A percentile compares a stretch with the other conserved stretches of the same genome.
Conservation (phyloP, 2,797 vertebrate genomes). For the Emydoidea blandingii region DNA sequence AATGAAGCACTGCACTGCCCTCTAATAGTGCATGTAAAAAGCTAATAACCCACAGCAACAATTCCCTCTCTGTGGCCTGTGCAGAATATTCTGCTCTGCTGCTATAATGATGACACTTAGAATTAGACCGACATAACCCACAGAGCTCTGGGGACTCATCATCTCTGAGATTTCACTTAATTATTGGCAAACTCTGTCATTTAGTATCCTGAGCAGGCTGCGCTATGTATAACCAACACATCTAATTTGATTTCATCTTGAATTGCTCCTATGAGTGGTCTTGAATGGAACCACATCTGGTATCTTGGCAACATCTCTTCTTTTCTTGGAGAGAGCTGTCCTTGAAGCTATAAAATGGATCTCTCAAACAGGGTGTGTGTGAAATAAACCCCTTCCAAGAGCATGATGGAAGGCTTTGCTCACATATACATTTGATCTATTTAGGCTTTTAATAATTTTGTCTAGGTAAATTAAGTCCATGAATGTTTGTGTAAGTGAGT, state of each 20-base stretch:
- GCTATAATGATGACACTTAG: conserved; percentile 77
- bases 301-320: conserved; percentile 75
- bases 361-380: background rate
- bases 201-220: conserved; percentile 75
- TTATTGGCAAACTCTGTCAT: conserved; percentile 80
- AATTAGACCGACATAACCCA: conserved; percentile 73
- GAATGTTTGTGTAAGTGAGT: conserved; percentile 15
- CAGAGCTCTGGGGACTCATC: conserved; percentile 76
- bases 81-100: conserved; percentile 68
- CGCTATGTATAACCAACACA: conserved; percentile 74
- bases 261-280: conserved; percentile 78
- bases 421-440: background rate
- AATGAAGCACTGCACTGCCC: conserved; percentile 57
- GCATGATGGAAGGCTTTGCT: conserved; percentile 58
- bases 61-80: conserved; percentile 59
- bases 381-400: background rate
- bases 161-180: conserved; percentile 78
- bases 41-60: conserved; percentile 54
- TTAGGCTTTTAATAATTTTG: conserved; percentile 19
- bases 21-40: conserved; percentile 45
- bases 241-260: conserved; percentile 78
- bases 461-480: background rate
- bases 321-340: conserved; percentile 64
- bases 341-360: conserved; percentile 73
- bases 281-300: conserved; percentile 75